Evolutionary conservation across 92 coral and sea anemone species (phyloP), one percentile per base, ranked within the genome.

Genomic region (Porites divaricata): DNA sequence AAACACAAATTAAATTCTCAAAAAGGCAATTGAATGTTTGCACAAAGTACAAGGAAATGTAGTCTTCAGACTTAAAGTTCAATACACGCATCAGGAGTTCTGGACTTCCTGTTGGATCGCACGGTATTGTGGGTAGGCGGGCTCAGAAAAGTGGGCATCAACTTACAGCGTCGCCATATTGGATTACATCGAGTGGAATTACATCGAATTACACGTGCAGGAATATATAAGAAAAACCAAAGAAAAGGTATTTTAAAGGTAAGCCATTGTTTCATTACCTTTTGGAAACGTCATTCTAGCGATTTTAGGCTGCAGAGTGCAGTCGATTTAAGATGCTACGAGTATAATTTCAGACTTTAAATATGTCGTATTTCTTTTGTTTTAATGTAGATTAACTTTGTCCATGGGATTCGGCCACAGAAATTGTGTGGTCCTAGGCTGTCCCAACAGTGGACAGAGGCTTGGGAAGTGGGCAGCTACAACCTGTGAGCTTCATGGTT

Each of bases 391-490:
- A 66, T 67, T n/a, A n/a, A 74, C 19, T 64, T 86, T 45, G 26
- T 54, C 79, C 58, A 87, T 87, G 90, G 90, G 88, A 75, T 59
- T 69, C 75, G 90, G 90, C 87, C 87, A 81, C 66, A 83, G 87
- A 67, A 87, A 87, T 67, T 87, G 90, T 81, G 77, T 81, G 19
- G 87, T 67, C 59, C 57, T 80, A 67, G 90, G 58, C 76, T 87
- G 87, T 74, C 75, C 90, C 62, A 87, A 87, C 81, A 87, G 83
- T 67, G 90, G 90, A 28, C 68, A 48, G 35, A 75, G 81, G 76
- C 67, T 87, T 24, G 76, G 52, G 81, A 88, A 88, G 83, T 88
- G 88, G 85, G 73, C 83, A 71, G 72, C 73, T 59, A 49, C 58
- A 67, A 78, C 54, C 76, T 88, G 88, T 72, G 79, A 85, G 69